phyloP scores from a whole-genome alignment of 2,888 invertebrate genomes.

The Dryobotodes eremita region DNA sequence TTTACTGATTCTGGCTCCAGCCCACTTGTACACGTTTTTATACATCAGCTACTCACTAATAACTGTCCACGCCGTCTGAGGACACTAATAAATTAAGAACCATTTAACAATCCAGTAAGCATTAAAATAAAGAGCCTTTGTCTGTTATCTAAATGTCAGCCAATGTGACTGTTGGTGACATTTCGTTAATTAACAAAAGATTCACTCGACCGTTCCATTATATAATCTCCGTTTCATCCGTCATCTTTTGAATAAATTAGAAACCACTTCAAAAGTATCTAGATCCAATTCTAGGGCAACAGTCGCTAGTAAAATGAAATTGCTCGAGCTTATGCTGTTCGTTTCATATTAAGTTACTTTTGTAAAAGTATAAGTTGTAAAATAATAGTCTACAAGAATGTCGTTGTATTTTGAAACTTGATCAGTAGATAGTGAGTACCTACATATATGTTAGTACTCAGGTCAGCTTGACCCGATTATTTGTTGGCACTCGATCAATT shows the following conservation, averaged over 20 bases:
- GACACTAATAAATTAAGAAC: conserved; percentile 19
- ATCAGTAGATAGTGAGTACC: conserved; percentile 63
- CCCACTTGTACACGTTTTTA: conserved; percentile 78
- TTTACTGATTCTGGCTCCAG: conserved; percentile 76
- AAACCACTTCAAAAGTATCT: conserved; percentile 34
- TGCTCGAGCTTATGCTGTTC: conserved; percentile 3
- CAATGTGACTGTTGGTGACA: conserved; percentile 50
- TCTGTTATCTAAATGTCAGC: conserved; percentile 48
- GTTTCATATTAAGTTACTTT: conserved; percentile 35
- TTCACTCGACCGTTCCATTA: conserved; percentile 31
- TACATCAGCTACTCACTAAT: conserved; percentile 67
- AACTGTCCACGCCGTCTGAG: conserved; percentile 7
- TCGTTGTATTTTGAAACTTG: conserved; percentile 67
- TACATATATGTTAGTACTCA: conserved; percentile 64
- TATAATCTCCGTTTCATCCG: conserved; percentile 38
- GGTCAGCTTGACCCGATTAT: conserved; percentile 76
- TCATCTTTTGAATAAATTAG: conserved; percentile 51
- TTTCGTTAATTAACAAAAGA: conserved; percentile 54
- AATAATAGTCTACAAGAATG: conserved; percentile 41
- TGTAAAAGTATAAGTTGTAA: conserved; percentile 35
- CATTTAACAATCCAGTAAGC: conserved; percentile 11
- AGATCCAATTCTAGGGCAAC: conserved; percentile 24
- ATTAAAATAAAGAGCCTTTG: conserved; percentile 35
- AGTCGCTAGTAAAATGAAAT: conserved; percentile 36
- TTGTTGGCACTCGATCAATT: conserved; percentile 80